Percentiles rank a stretch among this genome's conserved stretches.
Evolutionary conservation across 1,140 invertebrate genomes (phyloP).

Genomic region (Aphelenchoides besseyi): DNA sequence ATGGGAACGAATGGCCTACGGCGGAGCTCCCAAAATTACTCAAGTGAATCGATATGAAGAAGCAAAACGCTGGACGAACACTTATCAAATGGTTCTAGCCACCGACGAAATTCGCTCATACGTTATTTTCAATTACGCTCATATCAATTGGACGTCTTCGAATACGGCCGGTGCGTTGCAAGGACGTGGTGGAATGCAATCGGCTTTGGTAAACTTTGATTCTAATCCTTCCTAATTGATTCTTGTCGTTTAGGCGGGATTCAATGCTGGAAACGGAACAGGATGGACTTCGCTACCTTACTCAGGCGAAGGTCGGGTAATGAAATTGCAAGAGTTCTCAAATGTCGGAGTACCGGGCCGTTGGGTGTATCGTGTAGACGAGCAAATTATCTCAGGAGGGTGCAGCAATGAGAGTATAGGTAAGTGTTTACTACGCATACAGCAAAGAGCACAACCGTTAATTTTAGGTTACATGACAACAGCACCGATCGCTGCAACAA

Average conservation of each 20-base stretch:
- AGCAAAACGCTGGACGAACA: constrained; percentile 75
- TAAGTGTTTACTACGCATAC: constrained; percentile 23
- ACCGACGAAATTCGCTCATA: constrained; percentile 91
- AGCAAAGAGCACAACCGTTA: too few species aligned
- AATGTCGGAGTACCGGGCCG: constrained; percentile 81
- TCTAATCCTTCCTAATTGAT: constrained; percentile 12
- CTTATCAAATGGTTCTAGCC: constrained; percentile 84
- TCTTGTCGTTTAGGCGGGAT: constrained; percentile 77
- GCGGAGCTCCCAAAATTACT: constrained; percentile 72
- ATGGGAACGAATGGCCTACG: constrained; percentile 90
- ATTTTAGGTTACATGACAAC: constrained; percentile 78
- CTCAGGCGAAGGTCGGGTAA: constrained; percentile 42
- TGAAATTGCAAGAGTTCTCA: constrained; percentile 72
- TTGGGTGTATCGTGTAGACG: constrained; percentile 89
- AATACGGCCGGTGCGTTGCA: constrained; percentile 75
- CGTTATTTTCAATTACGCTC: constrained; percentile 85
- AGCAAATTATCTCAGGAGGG: constrained; percentile 83
- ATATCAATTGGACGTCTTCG: constrained; percentile 82
- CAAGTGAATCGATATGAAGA: constrained; percentile 46
- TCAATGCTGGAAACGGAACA: constrained; percentile 90
- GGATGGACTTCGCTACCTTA: constrained; percentile 44
- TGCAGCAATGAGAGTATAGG: constrained; percentile 67
- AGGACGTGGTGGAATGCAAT: constrained; percentile 72
- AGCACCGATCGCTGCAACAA: constrained; percentile 86
- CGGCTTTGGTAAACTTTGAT: constrained; percentile 63